Conservation (phyloP, 2,888 invertebrate species). For the Ophion slaviceki region DNA sequence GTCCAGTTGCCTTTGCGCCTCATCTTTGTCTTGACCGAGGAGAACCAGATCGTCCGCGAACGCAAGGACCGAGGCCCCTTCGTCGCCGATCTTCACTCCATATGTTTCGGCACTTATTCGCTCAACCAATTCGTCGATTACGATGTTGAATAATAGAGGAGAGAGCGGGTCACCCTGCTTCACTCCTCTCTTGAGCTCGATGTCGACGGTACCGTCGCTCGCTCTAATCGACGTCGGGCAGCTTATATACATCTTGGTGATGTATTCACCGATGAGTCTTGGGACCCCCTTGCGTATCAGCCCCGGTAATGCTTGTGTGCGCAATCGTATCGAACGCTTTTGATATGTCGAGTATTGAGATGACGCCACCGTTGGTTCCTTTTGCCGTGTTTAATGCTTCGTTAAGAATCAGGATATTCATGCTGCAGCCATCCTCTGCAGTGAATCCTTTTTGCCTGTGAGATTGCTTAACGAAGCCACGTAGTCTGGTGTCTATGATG, state of each 20-base stretch:
- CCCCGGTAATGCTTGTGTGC: slow-evolving; percentile 29
- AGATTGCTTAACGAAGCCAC: slow-evolving; percentile 64
- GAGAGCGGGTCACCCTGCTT: slow-evolving; percentile 54
- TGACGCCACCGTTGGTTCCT: neutral
- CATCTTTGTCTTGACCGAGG: neutral
- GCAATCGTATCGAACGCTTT: slow-evolving; percentile 72
- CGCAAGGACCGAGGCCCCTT: slow-evolving; percentile 18
- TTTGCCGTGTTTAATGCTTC: slow-evolving; percentile 40
- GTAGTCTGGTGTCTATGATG: slow-evolving; percentile 72
- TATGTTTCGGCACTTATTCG: neutral
- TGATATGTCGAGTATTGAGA: slow-evolving; percentile 16
- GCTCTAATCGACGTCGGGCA: slow-evolving; percentile 49
- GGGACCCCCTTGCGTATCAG: slow-evolving; percentile 41
- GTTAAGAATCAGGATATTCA: slow-evolving; percentile 57
- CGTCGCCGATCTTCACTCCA: neutral
- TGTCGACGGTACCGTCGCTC: neutral
- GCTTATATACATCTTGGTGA: neutral
- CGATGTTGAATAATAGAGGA: slow-evolving; percentile 43
- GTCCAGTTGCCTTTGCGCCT: slow-evolving; percentile 53
- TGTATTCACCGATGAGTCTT: neutral
- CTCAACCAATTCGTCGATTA: slow-evolving; percentile 72
- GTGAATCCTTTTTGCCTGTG: slow-evolving; percentile 78
- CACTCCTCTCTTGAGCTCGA: slow-evolving; percentile 28
- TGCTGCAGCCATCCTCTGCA: slow-evolving; percentile 70
- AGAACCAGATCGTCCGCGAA: slow-evolving; percentile 70